A percentile compares a stretch with the other conserved stretches of the same genome.
phyloP scores from a whole-genome alignment of 92 coral and sea anemone genomes.

The Parazoanthus darwini region DNA sequence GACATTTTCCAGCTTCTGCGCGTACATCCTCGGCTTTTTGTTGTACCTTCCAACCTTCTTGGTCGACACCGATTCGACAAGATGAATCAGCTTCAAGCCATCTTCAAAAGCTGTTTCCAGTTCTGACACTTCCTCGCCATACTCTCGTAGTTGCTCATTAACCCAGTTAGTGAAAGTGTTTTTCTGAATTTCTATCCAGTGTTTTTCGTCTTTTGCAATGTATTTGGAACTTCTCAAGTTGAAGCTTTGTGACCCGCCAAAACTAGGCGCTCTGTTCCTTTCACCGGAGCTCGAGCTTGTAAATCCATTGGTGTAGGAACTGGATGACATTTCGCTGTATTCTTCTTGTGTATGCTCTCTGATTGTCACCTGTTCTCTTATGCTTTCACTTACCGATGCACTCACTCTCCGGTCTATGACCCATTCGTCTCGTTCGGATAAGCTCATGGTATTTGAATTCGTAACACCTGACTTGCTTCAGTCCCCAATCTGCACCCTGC shows the following conservation, averaged over 20 bases:
- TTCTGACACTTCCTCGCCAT: constrained; percentile 76
- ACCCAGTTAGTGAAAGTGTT: constrained; percentile 93
- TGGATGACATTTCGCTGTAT: constrained; percentile 24
- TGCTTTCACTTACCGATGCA: background rate
- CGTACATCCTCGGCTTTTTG: constrained; percentile 77
- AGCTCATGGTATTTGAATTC: constrained; percentile 25
- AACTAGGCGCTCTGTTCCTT: background rate
- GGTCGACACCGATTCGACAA: constrained; percentile 89
- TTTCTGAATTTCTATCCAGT: constrained; percentile 92
- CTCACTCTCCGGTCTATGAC: background rate
- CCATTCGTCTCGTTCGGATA: constrained; percentile 31
- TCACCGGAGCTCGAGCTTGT: background rate
- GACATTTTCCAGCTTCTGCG: constrained; percentile 92
- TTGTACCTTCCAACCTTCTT: constrained; percentile 73
- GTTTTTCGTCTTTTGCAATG: constrained; percentile 78
- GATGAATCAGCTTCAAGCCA: constrained; percentile 76
- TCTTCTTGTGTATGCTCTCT: constrained; percentile 13
- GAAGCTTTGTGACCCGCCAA: constrained; percentile 38
- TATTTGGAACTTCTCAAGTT: constrained; percentile 73
- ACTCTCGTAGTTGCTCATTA: constrained; percentile 74
- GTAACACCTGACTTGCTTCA: constrained; percentile 14
- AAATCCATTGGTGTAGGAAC: constrained; percentile 17
- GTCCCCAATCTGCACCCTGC: constrained; percentile 6
- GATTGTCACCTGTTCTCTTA: constrained; percentile 14
- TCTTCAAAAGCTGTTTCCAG: constrained; percentile 84